Evolutionary conservation across 23 tunicate genomes (phyloP).

Genomic region (Styela plicata): DNA sequence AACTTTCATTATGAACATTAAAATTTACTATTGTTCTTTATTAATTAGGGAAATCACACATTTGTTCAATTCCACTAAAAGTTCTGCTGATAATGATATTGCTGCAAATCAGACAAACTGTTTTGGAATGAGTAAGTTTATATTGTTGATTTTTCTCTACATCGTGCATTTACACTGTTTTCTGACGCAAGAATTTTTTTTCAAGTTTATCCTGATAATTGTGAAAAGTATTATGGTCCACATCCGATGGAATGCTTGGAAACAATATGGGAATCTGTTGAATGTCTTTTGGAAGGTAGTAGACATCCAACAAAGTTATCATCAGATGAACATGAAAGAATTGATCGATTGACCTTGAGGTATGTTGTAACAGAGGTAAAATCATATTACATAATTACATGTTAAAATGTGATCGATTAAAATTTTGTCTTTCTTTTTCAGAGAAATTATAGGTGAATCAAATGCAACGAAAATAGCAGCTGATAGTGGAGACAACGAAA

Average conservation of each 20-base stretch:
- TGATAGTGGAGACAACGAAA: too few species aligned
- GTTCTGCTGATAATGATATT: conserved; percentile 16
- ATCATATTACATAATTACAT: too few species aligned
- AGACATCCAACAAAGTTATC: not conserved
- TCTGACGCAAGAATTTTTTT: too few species aligned
- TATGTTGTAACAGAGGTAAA: too few species aligned
- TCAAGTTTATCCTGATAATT: not conserved
- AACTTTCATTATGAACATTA: too few species aligned
- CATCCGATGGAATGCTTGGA: not conserved
- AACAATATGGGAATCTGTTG: not conserved
- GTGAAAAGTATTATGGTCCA: not conserved
- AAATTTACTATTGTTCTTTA: too few species aligned
- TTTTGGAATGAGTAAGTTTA: conserved; percentile 23
- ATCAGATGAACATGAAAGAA: not conserved
- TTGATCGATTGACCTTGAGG: not conserved
- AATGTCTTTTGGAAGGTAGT: not conserved
- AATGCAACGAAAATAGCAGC: too few species aligned
- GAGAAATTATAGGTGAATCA: too few species aligned
- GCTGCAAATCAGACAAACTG: not conserved
- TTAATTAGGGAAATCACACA: conserved; percentile 17
- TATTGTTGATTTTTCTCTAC: too few species aligned
- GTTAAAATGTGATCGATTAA: too few species aligned
- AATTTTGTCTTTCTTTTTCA: too few species aligned
- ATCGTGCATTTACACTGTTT: too few species aligned
- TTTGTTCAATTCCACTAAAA: not conserved